Evolutionary conservation across 2,888 invertebrate species (phyloP), one percentile per base, ranked within the genome.

Genomic region (Linyphia triangularis): DNA sequence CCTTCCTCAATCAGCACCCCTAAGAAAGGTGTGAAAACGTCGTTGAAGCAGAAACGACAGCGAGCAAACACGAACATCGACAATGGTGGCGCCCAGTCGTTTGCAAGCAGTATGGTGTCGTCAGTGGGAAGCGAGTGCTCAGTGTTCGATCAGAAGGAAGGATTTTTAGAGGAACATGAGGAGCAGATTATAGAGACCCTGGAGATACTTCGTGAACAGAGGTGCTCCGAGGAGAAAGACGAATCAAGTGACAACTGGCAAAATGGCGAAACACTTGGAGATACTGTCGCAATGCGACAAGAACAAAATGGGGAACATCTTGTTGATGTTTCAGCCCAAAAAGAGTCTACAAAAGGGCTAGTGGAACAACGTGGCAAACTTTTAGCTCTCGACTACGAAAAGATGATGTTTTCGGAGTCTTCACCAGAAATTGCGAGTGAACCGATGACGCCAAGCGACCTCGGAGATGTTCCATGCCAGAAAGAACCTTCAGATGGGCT

Each of bases 161-260:
- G 67, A 9, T 33, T 88, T 0, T 24, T 88, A 19, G 88, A 88
- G 61, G 82, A 88, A 43, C 82, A 88, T 43, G 61, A 77, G 57
- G 88, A 88, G 16, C 82, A 88, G 24, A 88, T 88, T 26, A 24
- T 88, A 24, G 69, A 70, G 16, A 70, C 88, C 0, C 28, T 88
- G 43, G 82, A 88, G 57, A 88, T 88, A 19, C 77, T 88, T n/a
- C 40, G 82, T 5, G 88, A 88, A n/a, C 88, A 88, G 40, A 59
- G 83, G 19, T 82, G 63, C 16, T 65, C 69, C 0, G 82, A 82
- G 33, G 33, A 51, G n/a, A 51, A 51, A 13, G 51, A 24, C 30
- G 33, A 51, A n/a, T 65, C 16, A n/a, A 16, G 22, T 22, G 43
- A 37, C n/a, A n/a, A n/a, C n/a, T n/a, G n/a, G n/a, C n/a, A n/a